A percentile compares a stretch with the other conserved stretches of the same genome.
Evolutionary conservation across 2,888 invertebrate genomes (phyloP).

Genomic region (Eupithecia dodoneata): DNA sequence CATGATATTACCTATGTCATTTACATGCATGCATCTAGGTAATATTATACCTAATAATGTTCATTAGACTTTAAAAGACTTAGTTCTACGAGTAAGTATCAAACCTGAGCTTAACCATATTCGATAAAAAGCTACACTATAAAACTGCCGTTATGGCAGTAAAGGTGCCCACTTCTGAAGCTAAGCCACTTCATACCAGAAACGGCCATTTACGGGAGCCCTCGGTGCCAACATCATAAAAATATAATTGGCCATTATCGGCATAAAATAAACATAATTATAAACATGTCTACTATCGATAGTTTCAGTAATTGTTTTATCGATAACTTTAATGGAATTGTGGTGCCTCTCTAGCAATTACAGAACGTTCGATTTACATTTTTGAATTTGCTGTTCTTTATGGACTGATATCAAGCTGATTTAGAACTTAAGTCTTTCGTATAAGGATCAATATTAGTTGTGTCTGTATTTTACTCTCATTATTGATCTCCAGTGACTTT

Average conservation of each 20-base stretch:
- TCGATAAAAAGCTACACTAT: conserved; percentile 30
- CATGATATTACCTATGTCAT: not conserved
- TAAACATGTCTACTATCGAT: conserved; percentile 38
- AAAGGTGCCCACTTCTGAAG: conserved; percentile 24
- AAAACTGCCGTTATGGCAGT: conserved; percentile 29
- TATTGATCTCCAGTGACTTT: conserved; percentile 62
- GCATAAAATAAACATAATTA: conserved; percentile 40
- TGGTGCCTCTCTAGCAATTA: conserved; percentile 67
- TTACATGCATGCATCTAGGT: not conserved
- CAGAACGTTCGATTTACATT: conserved; percentile 50
- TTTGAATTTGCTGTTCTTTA: conserved; percentile 30
- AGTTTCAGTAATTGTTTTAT: conserved; percentile 44
- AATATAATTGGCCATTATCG: conserved; percentile 36
- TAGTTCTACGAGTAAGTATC: not conserved
- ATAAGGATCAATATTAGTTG: not conserved
- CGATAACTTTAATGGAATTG: conserved; percentile 52
- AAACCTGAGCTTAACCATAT: conserved; percentile 16
- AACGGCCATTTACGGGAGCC: conserved; percentile 21
- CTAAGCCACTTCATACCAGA: conserved; percentile 14
- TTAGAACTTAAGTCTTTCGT: conserved; percentile 13
- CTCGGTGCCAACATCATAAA: conserved; percentile 32
- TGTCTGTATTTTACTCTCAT: conserved; percentile 26
- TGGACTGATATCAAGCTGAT: conserved; percentile 6
- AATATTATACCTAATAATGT: not conserved
- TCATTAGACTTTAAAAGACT: not conserved